phyloP scores from a whole-genome alignment of 2,797 vertebrate species.

The Semotilus atromaculatus region DNA sequence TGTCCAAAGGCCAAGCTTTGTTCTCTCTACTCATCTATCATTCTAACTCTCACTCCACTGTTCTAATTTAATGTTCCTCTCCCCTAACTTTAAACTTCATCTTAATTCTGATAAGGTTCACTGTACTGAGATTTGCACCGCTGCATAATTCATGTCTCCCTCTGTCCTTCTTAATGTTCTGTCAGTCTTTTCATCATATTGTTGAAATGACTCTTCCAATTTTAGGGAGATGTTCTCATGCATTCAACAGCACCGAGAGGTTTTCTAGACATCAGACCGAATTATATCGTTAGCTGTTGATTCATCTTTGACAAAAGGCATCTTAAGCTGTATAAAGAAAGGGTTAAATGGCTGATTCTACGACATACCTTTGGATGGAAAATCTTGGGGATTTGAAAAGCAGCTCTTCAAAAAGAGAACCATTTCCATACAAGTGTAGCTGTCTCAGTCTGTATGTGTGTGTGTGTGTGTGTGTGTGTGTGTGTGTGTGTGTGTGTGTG shows the following conservation, averaged over 20 bases:
- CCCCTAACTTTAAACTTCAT: constrained; percentile 32
- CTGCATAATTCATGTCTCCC: constrained; percentile 55
- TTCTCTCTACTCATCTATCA: constrained; percentile 15
- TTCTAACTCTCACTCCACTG: not conserved
- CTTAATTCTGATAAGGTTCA: constrained; percentile 51
- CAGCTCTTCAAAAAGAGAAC: constrained; percentile 11
- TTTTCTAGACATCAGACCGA: constrained; percentile 2
- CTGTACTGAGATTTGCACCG: constrained; percentile 39
- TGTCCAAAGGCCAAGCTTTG: constrained; percentile 7
- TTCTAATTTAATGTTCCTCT: not conserved
- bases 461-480: constrained; percentile 19
- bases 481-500: constrained; percentile 17
- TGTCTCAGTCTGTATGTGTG: not conserved
- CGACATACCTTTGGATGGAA: not conserved
- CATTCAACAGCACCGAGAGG: constrained; percentile 10
- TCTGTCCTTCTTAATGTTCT: constrained; percentile 27
- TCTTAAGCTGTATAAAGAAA: constrained; percentile 10
- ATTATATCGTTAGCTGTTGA: not conserved
- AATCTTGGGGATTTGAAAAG: constrained; percentile 16
- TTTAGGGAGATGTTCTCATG: constrained; percentile 37
- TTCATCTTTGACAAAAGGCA: not conserved
- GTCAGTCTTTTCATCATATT: constrained; percentile 30
- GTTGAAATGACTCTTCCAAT: constrained; percentile 42
- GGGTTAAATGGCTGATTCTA: constrained; percentile 32
- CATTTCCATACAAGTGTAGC: constrained; percentile 5